Evolutionary conservation across 1,140 invertebrate genomes (phyloP).

Genomic region (Drosophila orosa): DNA sequence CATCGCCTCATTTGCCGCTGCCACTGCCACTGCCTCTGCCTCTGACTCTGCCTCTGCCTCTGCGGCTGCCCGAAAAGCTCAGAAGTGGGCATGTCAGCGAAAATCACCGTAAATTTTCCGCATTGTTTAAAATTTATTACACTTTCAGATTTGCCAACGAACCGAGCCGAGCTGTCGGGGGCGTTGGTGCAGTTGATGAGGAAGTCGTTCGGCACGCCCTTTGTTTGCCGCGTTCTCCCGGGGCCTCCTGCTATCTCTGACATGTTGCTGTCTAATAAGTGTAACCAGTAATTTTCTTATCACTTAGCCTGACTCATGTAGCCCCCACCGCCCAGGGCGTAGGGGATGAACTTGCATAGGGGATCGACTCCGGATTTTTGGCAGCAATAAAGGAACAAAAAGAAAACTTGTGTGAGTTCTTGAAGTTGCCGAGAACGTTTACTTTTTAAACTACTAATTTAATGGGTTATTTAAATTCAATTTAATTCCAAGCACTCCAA

Average conservation of each 20-base stretch:
- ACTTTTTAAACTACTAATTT: not conserved
- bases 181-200: conserved; percentile 38
- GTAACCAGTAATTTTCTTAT: conserved; percentile 81
- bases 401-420: too few relatives aligned
- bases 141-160: conserved; percentile 74
- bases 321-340: not conserved
- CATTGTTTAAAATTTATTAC: conserved; percentile 83
- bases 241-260: conserved; percentile 63
- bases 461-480: not conserved
- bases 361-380: not conserved
- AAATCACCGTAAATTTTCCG: conserved; percentile 82
- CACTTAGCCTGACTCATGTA: conserved; percentile 52
- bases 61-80: conserved; percentile 58
- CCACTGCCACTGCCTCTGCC: conserved; percentile 29
- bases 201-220: conserved; percentile 64
- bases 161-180: conserved; percentile 11
- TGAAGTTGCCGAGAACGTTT: not conserved
- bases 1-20: conserved; percentile 19
- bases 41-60: conserved; percentile 8
- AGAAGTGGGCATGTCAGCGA: conserved; percentile 82
- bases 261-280: conserved; percentile 79
- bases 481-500: not conserved
- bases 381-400: too few relatives aligned
- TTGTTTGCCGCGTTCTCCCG: conserved; percentile 58
- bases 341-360: not conserved